These are phyloP conservation scores for Drosophila setosimentum DNA, from an alignment of 2,888 invertebrate genomes.

Conservation along the genomic window DNA sequence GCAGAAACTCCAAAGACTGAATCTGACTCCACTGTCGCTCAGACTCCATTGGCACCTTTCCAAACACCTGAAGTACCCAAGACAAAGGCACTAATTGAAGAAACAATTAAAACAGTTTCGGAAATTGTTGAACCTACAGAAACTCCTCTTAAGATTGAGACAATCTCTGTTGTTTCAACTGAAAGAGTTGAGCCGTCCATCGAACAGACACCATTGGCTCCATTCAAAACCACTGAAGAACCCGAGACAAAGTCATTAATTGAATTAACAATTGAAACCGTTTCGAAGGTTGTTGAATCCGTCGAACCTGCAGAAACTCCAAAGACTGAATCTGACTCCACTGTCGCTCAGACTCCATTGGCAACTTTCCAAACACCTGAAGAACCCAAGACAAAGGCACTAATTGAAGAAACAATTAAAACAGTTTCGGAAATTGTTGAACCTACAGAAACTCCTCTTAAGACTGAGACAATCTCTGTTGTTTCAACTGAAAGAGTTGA, in stretches of 20 bases:
- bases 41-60: conserved; percentile 35
- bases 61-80: not conserved
- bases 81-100: not conserved
- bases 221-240: conserved; percentile 16
- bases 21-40: not conserved
- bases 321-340: not conserved
- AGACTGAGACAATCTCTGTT: not conserved
- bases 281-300: conserved; percentile 1
- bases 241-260: not conserved
- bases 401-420: not conserved
- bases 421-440: not conserved
- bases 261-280: not conserved
- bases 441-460: not conserved
- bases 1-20: not conserved
- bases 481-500: conserved; percentile 7
- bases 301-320: not conserved
- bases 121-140: not conserved
- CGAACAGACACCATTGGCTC: conserved; percentile 18
- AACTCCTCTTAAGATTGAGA: not conserved
- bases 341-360: conserved; percentile 19
- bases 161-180: not conserved
- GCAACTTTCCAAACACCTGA: conserved; percentile 21
- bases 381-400: not conserved
- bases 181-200: not conserved
- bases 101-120: not conserved